Percentiles rank a stretch among this genome's conserved stretches.
Evolutionary conservation across 2,797 vertebrate species (phyloP).

Genomic region (Denticeps clupeoides): DNA sequence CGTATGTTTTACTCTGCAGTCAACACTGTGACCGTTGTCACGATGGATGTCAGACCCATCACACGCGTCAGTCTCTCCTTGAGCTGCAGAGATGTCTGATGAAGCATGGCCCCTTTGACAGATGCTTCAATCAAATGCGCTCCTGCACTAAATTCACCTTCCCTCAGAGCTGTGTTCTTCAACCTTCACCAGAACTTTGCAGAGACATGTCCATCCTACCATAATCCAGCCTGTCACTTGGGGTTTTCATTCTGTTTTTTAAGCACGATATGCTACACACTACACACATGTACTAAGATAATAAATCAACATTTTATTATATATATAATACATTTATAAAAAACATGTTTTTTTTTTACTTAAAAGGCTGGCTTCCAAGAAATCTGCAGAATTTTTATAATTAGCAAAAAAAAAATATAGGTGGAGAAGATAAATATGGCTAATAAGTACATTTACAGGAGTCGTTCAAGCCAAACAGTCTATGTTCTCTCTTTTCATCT

Average conservation of each 20-base stretch:
- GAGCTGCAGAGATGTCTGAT: neutral
- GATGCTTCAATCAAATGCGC: neutral
- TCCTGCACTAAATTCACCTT: neutral
- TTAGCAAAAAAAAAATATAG: constrained; percentile 9
- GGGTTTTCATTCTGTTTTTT: too few relatives aligned
- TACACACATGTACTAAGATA: too few relatives aligned
- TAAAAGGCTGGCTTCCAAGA: neutral
- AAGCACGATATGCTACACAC: too few relatives aligned
- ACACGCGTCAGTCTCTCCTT: constrained; percentile 3
- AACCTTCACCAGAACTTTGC: neutral
- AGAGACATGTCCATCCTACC: neutral
- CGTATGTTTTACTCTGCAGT: neutral
- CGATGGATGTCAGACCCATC: neutral
- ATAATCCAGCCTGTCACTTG: neutral
- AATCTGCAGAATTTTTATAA: constrained; percentile 13
- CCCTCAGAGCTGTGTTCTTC: neutral
- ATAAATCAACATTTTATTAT: too few relatives aligned
- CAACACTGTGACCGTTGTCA: neutral
- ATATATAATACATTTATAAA: too few relatives aligned
- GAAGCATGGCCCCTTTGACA: constrained; percentile 4
- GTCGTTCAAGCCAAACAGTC: neutral
- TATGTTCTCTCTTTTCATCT: neutral
- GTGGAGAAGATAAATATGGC: constrained; percentile 7
- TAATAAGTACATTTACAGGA: constrained; percentile 13
- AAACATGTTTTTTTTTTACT: neutral